phyloP scores from a whole-genome alignment of 2,888 invertebrate genomes.

The Spilosoma lubricipeda region DNA sequence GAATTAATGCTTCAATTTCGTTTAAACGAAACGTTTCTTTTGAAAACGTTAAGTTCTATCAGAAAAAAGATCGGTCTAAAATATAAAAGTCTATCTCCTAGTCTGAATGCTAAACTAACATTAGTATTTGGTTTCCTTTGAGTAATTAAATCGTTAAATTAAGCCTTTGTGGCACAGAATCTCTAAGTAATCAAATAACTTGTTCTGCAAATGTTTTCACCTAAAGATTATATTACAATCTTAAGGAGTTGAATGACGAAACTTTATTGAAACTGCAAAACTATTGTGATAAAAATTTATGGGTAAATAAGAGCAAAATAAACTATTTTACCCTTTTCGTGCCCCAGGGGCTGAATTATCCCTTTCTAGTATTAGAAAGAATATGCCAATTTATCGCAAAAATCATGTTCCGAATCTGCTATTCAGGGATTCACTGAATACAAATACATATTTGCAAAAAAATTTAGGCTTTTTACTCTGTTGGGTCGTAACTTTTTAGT shows the following conservation, averaged over 20 bases:
- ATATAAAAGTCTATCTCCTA: conserved; percentile 31
- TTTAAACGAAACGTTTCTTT: background rate
- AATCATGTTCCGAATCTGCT: conserved; percentile 25
- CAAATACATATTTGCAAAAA: conserved; percentile 1
- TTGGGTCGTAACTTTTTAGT: background rate
- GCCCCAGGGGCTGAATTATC: conserved; percentile 24
- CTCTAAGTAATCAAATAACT: conserved; percentile 51
- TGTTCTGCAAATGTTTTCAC: conserved; percentile 42
- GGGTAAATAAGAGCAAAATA: conserved; percentile 33
- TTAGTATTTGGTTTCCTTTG: conserved; percentile 59
- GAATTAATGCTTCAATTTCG: conserved; percentile 24
- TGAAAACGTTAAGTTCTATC: too few species aligned
- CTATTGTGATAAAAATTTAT: conserved; percentile 40
- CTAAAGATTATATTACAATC: conserved; percentile 31
- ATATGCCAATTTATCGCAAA: conserved; percentile 25
- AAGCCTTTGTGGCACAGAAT: conserved; percentile 48
- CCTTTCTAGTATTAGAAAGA: conserved; percentile 20
- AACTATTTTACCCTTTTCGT: conserved; percentile 26
- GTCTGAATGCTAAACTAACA: conserved; percentile 44
- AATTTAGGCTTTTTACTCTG: background rate
- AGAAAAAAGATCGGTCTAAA: conserved; percentile 6
- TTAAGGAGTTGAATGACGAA: conserved; percentile 28
- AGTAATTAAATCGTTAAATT: conserved; percentile 60
- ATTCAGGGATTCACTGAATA: conserved; percentile 9
- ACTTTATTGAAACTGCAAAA: conserved; percentile 29